Evolutionary conservation across 2,113 vertebrate species (phyloP).

Genomic region (Labeo catla): DNA sequence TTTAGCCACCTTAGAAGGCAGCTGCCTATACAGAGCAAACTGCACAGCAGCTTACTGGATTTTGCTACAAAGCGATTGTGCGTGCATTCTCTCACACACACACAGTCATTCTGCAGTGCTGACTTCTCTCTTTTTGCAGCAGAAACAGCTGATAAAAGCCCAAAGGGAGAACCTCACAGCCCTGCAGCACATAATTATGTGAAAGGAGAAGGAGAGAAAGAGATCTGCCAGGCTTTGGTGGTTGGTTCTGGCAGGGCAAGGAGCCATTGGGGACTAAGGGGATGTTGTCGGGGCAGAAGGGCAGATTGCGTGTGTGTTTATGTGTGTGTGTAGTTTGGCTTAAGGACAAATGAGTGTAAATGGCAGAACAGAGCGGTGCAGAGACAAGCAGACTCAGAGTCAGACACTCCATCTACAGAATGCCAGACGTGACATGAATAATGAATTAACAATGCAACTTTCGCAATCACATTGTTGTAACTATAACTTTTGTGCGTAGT

Average conservation of each 20-base stretch:
- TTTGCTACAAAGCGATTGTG: neutral
- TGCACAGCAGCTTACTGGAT: neutral
- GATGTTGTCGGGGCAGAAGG: constrained; percentile 58
- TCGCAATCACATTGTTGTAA: neutral
- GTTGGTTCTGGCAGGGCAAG: constrained; percentile 18
- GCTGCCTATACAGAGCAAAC: neutral
- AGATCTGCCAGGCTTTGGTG: neutral
- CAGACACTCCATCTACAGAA: constrained; percentile 47
- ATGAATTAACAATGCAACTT: constrained; percentile 10
- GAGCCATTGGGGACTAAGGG: constrained; percentile 61
- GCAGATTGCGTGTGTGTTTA: constrained; percentile 39
- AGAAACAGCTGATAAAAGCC: constrained; percentile 67
- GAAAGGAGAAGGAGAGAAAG: constrained; percentile 33
- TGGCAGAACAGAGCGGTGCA: constrained; percentile 65
- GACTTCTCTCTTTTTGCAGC: constrained; percentile 53
- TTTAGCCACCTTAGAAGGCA: neutral
- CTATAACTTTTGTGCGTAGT: neutral
- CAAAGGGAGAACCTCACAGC: constrained; percentile 53
- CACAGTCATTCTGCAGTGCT: constrained; percentile 52
- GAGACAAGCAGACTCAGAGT: constrained; percentile 35
- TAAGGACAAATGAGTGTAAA: constrained; percentile 75
- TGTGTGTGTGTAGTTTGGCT: constrained; percentile 64
- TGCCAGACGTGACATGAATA: constrained; percentile 7
- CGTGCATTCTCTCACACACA: constrained; percentile 24
- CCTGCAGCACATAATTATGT: constrained; percentile 58